Base-by-base conservation (phyloP, 1,140 invertebrate genomes). In the Neodiprion lecontei region DNA sequence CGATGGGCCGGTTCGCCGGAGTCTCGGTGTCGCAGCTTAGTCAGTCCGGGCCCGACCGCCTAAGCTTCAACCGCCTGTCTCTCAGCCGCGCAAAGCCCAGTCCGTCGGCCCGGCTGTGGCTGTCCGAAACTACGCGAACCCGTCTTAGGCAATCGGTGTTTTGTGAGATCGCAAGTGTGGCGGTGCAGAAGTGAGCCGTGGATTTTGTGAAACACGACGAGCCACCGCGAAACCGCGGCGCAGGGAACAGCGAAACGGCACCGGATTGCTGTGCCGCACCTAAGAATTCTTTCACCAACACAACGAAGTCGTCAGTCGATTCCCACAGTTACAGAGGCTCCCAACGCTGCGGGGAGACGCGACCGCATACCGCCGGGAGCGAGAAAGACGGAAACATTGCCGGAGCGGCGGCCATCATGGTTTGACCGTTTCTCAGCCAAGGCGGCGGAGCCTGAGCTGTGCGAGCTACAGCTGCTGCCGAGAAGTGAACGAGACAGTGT, bases 351-450 rank as follows among this genome's bases (percentile, higher is more conserved):
- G 70, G 67, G 66, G 50, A 74, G 66, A 61, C 48, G 69, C 28
- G 48, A 21, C 40, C 67, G 28, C 49, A 50, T 69, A 70, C 61
- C 48, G 49, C 69, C 47, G 48, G 28, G 53, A 68, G 73, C 69
- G 69, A 74, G 66, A 67, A 73, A 40, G 61, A 65, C 40, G 67
- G 66, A 40, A 9, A 40, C 28, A 40, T 5, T 40, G 5, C 28
- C 28, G 17, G 67, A 40, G 82, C 84, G 81, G 81, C 82, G 80
- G 85, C 84, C 84, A 87, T 87, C 84, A 86, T 86, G 85, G 84
- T 72, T 76, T 86, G 81, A 86, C 80, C 80, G 79, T 80, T 83
- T 84, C 82, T 83, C 78, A 74, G 78, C 53, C 53, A 9, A 61
- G 28, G 28, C 28, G 28, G 28, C 28, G 0, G 28, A 40, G 53